Evolutionary conservation across 2,113 vertebrate species (phyloP), one percentile per base, ranked within the genome.

Genomic region (Xenopus borealis): DNA sequence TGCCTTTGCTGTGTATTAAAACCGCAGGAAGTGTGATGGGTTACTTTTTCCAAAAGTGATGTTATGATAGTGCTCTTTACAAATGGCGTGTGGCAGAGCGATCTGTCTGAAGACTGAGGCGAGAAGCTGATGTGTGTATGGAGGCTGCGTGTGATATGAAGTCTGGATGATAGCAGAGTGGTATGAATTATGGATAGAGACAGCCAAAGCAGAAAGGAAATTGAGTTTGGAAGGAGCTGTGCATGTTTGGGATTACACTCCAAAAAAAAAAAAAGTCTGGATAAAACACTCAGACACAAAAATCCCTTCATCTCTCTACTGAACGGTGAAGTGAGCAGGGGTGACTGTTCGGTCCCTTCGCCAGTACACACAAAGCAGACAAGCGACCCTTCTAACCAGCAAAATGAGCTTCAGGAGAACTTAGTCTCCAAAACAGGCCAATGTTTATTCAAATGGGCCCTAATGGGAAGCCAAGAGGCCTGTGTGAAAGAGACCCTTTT

Each of bases 401-500:
- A 12, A 76, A 69, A 69, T 69, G 73, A 76, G 59, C 55, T 69
- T 69, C 47, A 76, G 73, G 66, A 69, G 66, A 76, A 27, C 17
- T 33, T 58, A 17, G 59, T 52, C 73, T 68, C 50, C 73, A 20
- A 55, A 63, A 44, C 73, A 53, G 66, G 59, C 66, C 73, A 69
- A 76, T 76, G 73, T 76, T 76, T 76, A 76, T 76, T 69, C 73
- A 69, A 76, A 76, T 76, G 57, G 63, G 59, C 30, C 73, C 73
- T 76, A 63, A 76, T 76, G 66, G 66, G 66, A 69, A 76, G 73
- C 73, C 73, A 76, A 69, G 73, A 76, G 66, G 73, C 73, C 73
- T 69, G 73, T 69, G 66, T 76, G 73, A 76, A 76, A 76, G 73
- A 76, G 73, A 69, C 58, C 73, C 73, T 76, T 69, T 76, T 76